A percentile compares a stretch with the other conserved stretches of the same genome.
These are phyloP conservation scores for Peromyscus nudipes DNA, from an alignment of 2,797 vertebrate species.

Conservation along the genomic window DNA sequence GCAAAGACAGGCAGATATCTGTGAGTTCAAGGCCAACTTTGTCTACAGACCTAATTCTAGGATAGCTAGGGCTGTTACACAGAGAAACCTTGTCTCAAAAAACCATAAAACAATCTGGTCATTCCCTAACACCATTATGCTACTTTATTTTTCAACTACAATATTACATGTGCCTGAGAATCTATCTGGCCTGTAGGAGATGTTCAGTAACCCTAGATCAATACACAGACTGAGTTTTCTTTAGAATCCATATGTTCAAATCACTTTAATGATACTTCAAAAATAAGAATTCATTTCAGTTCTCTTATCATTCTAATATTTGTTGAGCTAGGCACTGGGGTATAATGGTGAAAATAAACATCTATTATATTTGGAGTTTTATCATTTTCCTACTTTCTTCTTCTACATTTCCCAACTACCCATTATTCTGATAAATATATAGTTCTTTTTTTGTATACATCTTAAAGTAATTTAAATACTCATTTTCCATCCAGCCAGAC, in stretches of 20 bases:
- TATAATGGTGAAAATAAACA: neutral
- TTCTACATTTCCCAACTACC: neutral
- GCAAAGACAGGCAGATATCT: neutral
- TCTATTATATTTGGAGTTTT: neutral
- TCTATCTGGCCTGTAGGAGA: neutral
- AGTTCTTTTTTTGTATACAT: neutral
- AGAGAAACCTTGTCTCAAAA: neutral
- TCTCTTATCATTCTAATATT: neutral
- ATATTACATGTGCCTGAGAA: neutral
- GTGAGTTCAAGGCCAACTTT: neutral
- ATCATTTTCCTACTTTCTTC: slow-evolving; percentile 38
- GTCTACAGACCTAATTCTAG: neutral
- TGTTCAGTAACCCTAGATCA: slow-evolving; percentile 13
- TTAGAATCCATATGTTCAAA: slow-evolving; percentile 11
- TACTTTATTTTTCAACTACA: neutral
- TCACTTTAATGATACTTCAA: slow-evolving; percentile 8
- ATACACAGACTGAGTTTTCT: neutral
- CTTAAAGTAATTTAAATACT: neutral
- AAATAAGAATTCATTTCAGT: neutral
- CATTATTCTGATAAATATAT: neutral
- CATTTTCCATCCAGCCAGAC: neutral
- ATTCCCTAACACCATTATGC: neutral
- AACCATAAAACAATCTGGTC: neutral
- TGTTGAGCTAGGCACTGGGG: neutral
- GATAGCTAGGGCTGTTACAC: neutral